phyloP scores from a whole-genome alignment of 2,888 invertebrate genomes.

The Eucera pruinosa region DNA sequence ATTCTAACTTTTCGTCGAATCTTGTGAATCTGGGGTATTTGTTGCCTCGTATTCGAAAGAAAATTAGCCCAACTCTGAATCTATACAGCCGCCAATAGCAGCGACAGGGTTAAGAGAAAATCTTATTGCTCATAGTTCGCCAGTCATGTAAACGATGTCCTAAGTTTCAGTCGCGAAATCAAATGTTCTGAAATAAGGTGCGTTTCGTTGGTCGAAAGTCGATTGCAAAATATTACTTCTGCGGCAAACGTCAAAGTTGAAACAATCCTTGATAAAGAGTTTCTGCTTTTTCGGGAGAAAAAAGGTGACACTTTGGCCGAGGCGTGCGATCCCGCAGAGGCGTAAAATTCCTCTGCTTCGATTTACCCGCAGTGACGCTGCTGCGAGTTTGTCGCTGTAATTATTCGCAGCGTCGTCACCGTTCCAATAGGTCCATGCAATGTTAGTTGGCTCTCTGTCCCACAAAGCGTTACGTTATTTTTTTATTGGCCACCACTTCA shows the following conservation, averaged over 20 bases:
- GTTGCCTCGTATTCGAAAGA: too few relatives aligned
- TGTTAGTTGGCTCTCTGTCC: constrained; percentile 63
- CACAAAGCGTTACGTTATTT: constrained; percentile 63
- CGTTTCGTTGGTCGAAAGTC: constrained; percentile 45
- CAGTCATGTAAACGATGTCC: constrained; percentile 1
- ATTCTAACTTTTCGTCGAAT: too few relatives aligned
- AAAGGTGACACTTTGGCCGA: constrained; percentile 57
- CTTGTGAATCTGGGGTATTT: too few relatives aligned
- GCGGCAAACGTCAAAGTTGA: constrained; percentile 70
- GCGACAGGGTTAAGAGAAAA: too few relatives aligned
- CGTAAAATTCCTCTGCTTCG: not conserved
- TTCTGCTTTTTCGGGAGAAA: constrained; percentile 57
- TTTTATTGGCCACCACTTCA: constrained; percentile 60
- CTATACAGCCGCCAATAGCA: too few relatives aligned
- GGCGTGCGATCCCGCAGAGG: too few relatives aligned
- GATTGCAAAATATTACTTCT: constrained; percentile 38
- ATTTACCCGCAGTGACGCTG: constrained; percentile 14
- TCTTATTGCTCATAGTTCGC: too few relatives aligned
- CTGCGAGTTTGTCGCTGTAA: constrained; percentile 24
- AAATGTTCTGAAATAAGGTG: constrained; percentile 47
- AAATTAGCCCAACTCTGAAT: too few relatives aligned
- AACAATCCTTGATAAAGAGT: constrained; percentile 44
- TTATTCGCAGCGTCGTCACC: constrained; percentile 34
- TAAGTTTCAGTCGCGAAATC: constrained; percentile 1
- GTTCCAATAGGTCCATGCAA: constrained; percentile 62